These are phyloP conservation scores for Drosophila lacteicornis DNA, from an alignment of 1,140 invertebrate genomes.

Conservation along the genomic window DNA sequence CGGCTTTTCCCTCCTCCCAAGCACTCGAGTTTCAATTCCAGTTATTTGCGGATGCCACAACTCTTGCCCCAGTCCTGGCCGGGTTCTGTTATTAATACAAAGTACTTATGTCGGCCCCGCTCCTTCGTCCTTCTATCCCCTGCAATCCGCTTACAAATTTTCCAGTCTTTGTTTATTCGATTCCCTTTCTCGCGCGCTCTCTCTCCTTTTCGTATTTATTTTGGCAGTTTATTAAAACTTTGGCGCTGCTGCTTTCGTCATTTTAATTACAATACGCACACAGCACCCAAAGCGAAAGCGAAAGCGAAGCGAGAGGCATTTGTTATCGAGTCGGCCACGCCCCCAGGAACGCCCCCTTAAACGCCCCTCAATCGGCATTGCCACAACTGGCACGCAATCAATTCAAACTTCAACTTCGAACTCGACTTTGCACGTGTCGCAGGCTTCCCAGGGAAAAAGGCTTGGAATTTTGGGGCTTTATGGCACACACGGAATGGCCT, in stretches of 20 bases:
- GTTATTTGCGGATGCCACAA: slow-evolving; percentile 50
- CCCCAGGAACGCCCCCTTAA: slow-evolving; percentile 13
- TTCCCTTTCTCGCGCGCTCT: slow-evolving; percentile 36
- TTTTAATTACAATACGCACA: slow-evolving; percentile 74
- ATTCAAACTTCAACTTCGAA: slow-evolving; percentile 63
- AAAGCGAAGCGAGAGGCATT: slow-evolving; percentile 31
- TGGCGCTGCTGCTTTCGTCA: slow-evolving; percentile 64
- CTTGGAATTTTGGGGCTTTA: slow-evolving; percentile 28
- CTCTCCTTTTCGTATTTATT: slow-evolving; percentile 59
- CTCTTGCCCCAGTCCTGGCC: slow-evolving; percentile 27
- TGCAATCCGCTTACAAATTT: slow-evolving; percentile 59
- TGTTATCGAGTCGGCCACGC: slow-evolving; percentile 38
- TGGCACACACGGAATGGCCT: slow-evolving; percentile 33
- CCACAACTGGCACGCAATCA: slow-evolving; percentile 77
- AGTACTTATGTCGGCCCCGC: slow-evolving; percentile 36
- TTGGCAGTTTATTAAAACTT: slow-evolving; percentile 78
- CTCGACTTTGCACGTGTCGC: slow-evolving; percentile 60
- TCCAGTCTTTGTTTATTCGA: slow-evolving; percentile 37
- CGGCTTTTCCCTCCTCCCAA: background rate
- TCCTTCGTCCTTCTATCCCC: slow-evolving; percentile 4
- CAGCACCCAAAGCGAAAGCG: background rate
- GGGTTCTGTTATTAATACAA: slow-evolving; percentile 48
- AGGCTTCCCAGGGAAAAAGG: slow-evolving; percentile 14
- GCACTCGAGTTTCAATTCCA: slow-evolving; percentile 42
- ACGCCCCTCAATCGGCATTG: slow-evolving; percentile 48